These are phyloP conservation scores for Drosophila helvetica DNA, from an alignment of 2,888 invertebrate genomes.

Conservation along the genomic window DNA sequence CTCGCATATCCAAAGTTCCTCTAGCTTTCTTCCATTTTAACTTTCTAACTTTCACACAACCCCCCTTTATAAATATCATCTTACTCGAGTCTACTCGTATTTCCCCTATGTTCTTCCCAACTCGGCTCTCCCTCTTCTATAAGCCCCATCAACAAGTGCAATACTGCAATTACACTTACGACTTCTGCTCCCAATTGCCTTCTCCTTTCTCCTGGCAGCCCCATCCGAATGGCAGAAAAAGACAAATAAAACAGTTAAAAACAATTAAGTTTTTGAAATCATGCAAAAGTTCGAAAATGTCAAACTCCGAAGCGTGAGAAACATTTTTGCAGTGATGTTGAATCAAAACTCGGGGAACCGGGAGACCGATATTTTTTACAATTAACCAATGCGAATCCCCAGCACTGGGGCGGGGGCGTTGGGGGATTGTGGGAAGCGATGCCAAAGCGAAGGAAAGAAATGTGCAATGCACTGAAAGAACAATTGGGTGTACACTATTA, in stretches of 20 bases:
- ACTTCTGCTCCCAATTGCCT: slow-evolving; percentile 55
- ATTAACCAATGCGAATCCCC: slow-evolving; percentile 63
- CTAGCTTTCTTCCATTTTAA: too few relatives aligned
- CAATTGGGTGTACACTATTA: not conserved
- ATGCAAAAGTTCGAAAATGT: slow-evolving; percentile 84
- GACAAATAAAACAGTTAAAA: slow-evolving; percentile 75
- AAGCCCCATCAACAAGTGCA: slow-evolving; percentile 8
- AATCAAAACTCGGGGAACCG: slow-evolving; percentile 54
- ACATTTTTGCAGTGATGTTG: slow-evolving; percentile 67
- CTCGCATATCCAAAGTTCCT: too few relatives aligned
- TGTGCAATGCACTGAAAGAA: slow-evolving; percentile 34
- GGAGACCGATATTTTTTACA: slow-evolving; percentile 75
- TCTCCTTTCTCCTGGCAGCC: slow-evolving; percentile 36
- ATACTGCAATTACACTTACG: slow-evolving; percentile 20
- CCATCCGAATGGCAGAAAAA: slow-evolving; percentile 1
- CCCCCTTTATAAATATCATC: too few relatives aligned
- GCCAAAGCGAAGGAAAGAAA: slow-evolving; percentile 26
- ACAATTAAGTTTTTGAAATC: slow-evolving; percentile 82
- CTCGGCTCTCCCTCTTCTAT: not conserved
- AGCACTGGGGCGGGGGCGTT: slow-evolving; percentile 18
- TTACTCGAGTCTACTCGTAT: too few relatives aligned
- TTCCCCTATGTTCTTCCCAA: too few relatives aligned
- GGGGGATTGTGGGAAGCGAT: slow-evolving; percentile 65
- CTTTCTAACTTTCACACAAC: too few relatives aligned
- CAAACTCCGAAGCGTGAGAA: slow-evolving; percentile 84